phyloP scores from a whole-genome alignment of 2,888 invertebrate genomes.

The Patella ulyssiponensis region DNA sequence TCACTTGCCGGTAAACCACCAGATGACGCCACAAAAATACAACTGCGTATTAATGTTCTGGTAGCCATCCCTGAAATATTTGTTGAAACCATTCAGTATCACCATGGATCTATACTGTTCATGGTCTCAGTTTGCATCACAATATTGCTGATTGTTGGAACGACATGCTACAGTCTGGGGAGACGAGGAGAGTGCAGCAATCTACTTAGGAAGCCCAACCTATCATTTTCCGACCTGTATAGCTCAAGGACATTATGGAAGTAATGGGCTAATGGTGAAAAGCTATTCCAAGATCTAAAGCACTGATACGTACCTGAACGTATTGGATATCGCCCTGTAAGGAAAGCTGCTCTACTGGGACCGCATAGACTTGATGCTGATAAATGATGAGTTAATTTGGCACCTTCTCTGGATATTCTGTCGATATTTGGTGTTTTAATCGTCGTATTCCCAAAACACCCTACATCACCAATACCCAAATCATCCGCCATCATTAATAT shows the following conservation, averaged over 20 bases:
- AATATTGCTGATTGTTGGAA: no score
- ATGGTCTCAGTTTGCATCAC: no score
- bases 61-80: slow-evolving; percentile 63
- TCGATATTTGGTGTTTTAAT: slow-evolving; percentile 74
- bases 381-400: slow-evolving; percentile 73
- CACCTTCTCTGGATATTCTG: slow-evolving; percentile 71
- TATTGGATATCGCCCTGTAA: slow-evolving; percentile 71
- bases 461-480: slow-evolving; percentile 73
- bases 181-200: no score
- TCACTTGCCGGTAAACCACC: slow-evolving; percentile 73
- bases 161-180: no score
- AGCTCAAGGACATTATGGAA: no score
- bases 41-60: slow-evolving; percentile 53
- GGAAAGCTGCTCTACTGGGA: slow-evolving; percentile 74
- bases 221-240: no score
- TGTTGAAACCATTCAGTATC: no score
- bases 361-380: slow-evolving; percentile 74
- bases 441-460: slow-evolving; percentile 73
- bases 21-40: slow-evolving; percentile 59
- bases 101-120: no score
- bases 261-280: no score
- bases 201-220: no score
- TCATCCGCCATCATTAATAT: slow-evolving; percentile 75
- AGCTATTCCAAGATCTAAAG: no score
- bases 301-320: slow-evolving; percentile 44